Evolutionary conservation across 2,888 invertebrate species (phyloP), one percentile per base, ranked within the genome.

Genomic region (Dryadula phaetusa): DNA sequence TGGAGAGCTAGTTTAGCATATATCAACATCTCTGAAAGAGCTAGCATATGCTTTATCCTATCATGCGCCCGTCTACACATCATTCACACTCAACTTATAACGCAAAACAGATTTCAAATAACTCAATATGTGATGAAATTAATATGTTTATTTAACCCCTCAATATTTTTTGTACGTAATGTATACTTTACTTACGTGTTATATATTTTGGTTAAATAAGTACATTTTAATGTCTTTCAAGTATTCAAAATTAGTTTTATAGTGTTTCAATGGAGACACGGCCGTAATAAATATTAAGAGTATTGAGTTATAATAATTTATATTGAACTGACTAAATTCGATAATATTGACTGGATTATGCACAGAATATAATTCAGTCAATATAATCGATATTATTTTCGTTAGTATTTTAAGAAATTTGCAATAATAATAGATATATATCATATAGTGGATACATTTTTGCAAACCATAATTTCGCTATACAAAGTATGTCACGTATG

Each of bases 281-380:
- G 72, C 76, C 76, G 75, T 78, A 80, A 79, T 75, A 72, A 74
- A 70, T 69, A 73, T 70, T 70, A 70, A 70, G 74, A 74, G 76
- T 75, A 83, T 82, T 82, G 84, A 82, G 83, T 84, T 83, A 84
- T 83, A 76, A 81, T 78, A 76, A 82, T 81, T 81, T 82, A 82
- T 77, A 73, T 37, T 2, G 6, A 12, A 37, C 6, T 28, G 28
- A 28, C 28, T 28, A 28, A 28, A 28, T 28, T 28, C 28, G 28
- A 28, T 4, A 28, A 28, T 28, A n/a, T n/a, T n/a, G n/a, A n/a
- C n/a, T n/a, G n/a, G n/a, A n/a, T n/a, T n/a, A n/a, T n/a, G n/a
- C n/a, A n/a, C n/a, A n/a, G n/a, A n/a, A n/a, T n/a, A n/a, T n/a
- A n/a, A n/a, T n/a, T n/a, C n/a, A n/a, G n/a, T n/a, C n/a, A n/a